A percentile compares a stretch with the other conserved stretches of the same genome.
Conservation (phyloP, 1,140 invertebrate genomes). For the Drosophila funebris region DNA sequence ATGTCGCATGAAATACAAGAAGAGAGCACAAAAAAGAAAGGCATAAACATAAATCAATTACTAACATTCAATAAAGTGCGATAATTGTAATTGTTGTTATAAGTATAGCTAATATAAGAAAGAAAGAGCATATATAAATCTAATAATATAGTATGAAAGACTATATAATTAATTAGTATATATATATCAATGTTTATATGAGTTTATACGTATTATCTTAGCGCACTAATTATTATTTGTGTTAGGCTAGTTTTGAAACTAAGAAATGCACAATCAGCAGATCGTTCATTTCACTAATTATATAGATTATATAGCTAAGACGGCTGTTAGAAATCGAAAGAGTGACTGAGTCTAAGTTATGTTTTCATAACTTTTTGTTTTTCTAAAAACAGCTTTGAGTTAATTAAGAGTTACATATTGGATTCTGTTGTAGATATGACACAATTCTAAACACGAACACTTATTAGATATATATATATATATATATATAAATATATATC, state of each 20-base stretch:
- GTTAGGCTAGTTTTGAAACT: slow-evolving; percentile 44
- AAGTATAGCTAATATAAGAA: slow-evolving; percentile 2
- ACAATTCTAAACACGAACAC: slow-evolving; percentile 80
- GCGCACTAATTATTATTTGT: slow-evolving; percentile 59
- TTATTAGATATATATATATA: slow-evolving; percentile 51
- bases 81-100: neutral
- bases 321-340: slow-evolving; percentile 21
- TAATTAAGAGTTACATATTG: slow-evolving; percentile 40
- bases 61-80: slow-evolving; percentile 52
- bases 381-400: slow-evolving; percentile 58
- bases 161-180: slow-evolving; percentile 47
- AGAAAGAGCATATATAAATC: slow-evolving; percentile 15
- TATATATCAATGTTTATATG: too few relatives aligned
- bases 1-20: slow-evolving; percentile 51
- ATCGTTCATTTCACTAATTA: slow-evolving; percentile 50
- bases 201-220: slow-evolving; percentile 47
- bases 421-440: slow-evolving; percentile 54
- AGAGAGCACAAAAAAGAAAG: slow-evolving; percentile 67
- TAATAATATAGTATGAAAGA: slow-evolving; percentile 54
- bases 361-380: neutral
- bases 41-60: slow-evolving; percentile 63
- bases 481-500: slow-evolving; percentile 21
- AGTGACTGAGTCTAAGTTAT: neutral
- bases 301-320: slow-evolving; percentile 29
- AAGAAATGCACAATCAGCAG: slow-evolving; percentile 44